Conservation (phyloP, 2,113 vertebrate species). For the Coreoperca whiteheadi region DNA sequence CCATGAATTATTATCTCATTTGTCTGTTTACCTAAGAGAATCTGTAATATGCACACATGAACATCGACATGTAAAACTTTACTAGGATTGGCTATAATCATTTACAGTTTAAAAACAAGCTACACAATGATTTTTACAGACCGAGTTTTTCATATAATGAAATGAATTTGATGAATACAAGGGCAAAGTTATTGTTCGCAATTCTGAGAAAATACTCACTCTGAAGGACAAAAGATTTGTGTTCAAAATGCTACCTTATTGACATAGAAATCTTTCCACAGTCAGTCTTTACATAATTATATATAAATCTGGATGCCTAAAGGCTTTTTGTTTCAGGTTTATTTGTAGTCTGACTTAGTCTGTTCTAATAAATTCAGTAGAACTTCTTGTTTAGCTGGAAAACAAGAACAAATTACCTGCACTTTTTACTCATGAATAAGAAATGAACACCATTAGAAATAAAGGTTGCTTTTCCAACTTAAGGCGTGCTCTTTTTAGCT, state of each 20-base stretch:
- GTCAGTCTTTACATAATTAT: conserved; percentile 4
- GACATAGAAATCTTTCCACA: neutral
- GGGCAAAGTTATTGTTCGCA: conserved; percentile 3
- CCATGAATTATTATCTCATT: conserved; percentile 26
- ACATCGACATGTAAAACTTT: neutral
- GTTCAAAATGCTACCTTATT: neutral
- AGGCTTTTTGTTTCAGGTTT: conserved; percentile 31
- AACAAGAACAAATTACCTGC: conserved; percentile 63
- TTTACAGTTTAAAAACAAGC: neutral
- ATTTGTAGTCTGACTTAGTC: conserved; percentile 34
- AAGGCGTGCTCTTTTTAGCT: conserved; percentile 38
- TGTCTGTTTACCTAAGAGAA: neutral
- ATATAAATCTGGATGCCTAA: neutral
- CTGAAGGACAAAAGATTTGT: neutral
- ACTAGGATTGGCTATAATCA: neutral
- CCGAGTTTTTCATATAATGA: too few species aligned
- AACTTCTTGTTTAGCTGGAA: conserved; percentile 57
- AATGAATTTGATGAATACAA: neutral
- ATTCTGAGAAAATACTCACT: neutral
- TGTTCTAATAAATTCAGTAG: conserved; percentile 43
- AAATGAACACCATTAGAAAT: conserved; percentile 62
- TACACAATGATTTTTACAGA: neutral
- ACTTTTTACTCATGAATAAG: conserved; percentile 68
- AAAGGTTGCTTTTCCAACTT: conserved; percentile 59
- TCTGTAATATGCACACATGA: neutral